Percentiles rank a stretch among this genome's conserved stretches.
Evolutionary conservation across 2,888 invertebrate genomes (phyloP).

Genomic region (Anoncus sp.): DNA sequence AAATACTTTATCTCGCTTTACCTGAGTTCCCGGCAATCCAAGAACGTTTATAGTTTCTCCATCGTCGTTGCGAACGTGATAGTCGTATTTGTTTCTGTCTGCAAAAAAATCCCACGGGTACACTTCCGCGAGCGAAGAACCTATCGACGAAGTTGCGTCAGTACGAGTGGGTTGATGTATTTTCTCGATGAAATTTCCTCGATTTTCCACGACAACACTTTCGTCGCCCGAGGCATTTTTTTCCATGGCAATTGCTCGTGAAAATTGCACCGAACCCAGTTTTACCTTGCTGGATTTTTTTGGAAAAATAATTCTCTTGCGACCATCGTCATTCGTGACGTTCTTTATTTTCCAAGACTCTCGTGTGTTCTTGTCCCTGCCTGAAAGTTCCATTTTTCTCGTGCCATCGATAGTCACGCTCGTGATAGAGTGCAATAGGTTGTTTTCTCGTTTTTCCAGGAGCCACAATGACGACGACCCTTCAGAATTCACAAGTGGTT

Average conservation of each 20-base stretch:
- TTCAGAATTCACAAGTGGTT: constrained; percentile 46
- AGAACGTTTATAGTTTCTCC: constrained; percentile 10
- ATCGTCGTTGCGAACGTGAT: constrained; percentile 28
- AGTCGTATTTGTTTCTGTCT: neutral
- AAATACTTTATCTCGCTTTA: constrained; percentile 1
- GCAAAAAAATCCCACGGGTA: constrained; percentile 7
- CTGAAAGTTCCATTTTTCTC: constrained; percentile 36
- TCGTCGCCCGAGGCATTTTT: neutral
- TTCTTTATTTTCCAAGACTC: constrained; percentile 15
- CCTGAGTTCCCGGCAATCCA: neutral
- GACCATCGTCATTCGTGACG: neutral
- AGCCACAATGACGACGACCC: constrained; percentile 14
- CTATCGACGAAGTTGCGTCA: constrained; percentile 9
- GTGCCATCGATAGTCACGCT: constrained; percentile 5
- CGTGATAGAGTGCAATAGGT: constrained; percentile 24
- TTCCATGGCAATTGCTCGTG: neutral
- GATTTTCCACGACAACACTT: constrained; percentile 3
- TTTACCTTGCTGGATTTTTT: neutral
- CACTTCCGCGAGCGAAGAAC: constrained; percentile 13
- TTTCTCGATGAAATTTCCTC: constrained; percentile 33
- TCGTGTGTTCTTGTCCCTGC: neutral
- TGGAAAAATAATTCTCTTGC: constrained; percentile 6
- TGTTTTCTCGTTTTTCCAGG: constrained; percentile 15
- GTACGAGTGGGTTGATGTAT: constrained; percentile 23
- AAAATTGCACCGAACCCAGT: constrained; percentile 11